These are phyloP conservation scores for Zeuzera pyrina DNA, from an alignment of 2,888 invertebrate species.

Conservation along the genomic window DNA sequence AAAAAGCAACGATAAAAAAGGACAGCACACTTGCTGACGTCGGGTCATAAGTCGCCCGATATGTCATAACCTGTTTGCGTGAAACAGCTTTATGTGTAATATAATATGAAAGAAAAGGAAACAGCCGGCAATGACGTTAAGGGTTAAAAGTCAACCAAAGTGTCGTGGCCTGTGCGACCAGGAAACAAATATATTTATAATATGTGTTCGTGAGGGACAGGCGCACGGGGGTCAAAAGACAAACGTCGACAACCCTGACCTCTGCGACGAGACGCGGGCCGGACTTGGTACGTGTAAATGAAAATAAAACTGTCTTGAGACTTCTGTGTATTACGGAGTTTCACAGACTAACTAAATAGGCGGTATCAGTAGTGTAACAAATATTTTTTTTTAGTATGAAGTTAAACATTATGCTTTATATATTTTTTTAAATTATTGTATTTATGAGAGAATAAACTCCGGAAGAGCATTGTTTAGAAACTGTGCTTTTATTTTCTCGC, in stretches of 20 bases:
- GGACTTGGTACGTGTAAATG: slow-evolving; percentile 31
- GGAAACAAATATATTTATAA: slow-evolving; percentile 30
- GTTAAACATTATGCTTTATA: too few species aligned
- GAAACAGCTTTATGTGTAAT: slow-evolving; percentile 36
- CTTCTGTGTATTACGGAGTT: too few species aligned
- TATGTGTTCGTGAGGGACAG: slow-evolving; percentile 32
- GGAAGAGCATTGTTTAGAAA: too few species aligned
- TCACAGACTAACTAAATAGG: too few species aligned
- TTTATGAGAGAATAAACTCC: too few species aligned
- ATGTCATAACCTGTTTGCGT: slow-evolving; percentile 69
- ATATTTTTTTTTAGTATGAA: too few species aligned
- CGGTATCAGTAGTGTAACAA: too few species aligned
- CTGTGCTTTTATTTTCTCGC: too few species aligned
- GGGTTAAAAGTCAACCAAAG: slow-evolving; percentile 69
- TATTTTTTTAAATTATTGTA: too few species aligned
- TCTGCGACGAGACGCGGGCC: slow-evolving; percentile 50
- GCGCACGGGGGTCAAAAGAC: slow-evolving; percentile 62
- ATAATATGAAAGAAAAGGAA: slow-evolving; percentile 39
- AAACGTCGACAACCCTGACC: slow-evolving; percentile 69
- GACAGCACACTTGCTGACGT: slow-evolving; percentile 43
- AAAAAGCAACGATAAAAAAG: slow-evolving; percentile 37
- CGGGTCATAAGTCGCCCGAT: slow-evolving; percentile 68
- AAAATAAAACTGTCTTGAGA: too few species aligned
- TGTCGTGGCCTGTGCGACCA: slow-evolving; percentile 61
- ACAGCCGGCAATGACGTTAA: slow-evolving; percentile 57